phyloP scores from a whole-genome alignment of 2,888 invertebrate genomes.

The Trilocha varians region DNA sequence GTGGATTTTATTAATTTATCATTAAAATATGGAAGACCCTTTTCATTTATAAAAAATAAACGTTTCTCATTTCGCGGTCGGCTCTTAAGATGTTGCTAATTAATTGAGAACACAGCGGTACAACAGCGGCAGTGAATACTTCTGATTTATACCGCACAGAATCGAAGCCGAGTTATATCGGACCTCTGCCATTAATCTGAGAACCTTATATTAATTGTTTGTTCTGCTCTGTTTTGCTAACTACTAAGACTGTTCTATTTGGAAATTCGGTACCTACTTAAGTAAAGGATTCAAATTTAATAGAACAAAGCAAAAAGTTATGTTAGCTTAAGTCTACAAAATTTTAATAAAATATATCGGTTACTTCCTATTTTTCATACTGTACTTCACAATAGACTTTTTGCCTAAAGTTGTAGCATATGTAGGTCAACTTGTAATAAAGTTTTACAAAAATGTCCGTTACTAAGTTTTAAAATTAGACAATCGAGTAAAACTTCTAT shows the following conservation, averaged over 20 bases:
- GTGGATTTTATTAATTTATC: neutral
- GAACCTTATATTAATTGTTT: slow-evolving; percentile 36
- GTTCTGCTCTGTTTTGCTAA: slow-evolving; percentile 19
- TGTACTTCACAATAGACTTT: no score
- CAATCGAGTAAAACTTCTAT: no score
- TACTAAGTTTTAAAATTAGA: no score
- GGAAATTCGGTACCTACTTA: no score
- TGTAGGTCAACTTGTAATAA: no score
- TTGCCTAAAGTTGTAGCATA: no score
- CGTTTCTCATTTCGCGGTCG: slow-evolving; percentile 14
- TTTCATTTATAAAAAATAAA: neutral
- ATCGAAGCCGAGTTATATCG: slow-evolving; percentile 35
- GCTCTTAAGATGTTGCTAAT: slow-evolving; percentile 53
- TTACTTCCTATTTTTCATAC: no score
- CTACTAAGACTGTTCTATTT: slow-evolving; percentile 14
- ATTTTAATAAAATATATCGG: no score
- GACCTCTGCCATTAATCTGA: slow-evolving; percentile 41
- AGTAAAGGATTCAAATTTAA: no score
- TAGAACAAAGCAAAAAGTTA: no score
- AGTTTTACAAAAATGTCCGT: no score
- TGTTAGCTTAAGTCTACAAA: no score
- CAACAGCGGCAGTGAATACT: slow-evolving; percentile 35
- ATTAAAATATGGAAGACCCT: neutral
- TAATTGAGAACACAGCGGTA: slow-evolving; percentile 46
- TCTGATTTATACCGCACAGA: slow-evolving; percentile 49